These are phyloP conservation scores for Crocodylus rhombifer DNA, from an alignment of 2,797 vertebrate genomes.

Conservation along the genomic window DNA sequence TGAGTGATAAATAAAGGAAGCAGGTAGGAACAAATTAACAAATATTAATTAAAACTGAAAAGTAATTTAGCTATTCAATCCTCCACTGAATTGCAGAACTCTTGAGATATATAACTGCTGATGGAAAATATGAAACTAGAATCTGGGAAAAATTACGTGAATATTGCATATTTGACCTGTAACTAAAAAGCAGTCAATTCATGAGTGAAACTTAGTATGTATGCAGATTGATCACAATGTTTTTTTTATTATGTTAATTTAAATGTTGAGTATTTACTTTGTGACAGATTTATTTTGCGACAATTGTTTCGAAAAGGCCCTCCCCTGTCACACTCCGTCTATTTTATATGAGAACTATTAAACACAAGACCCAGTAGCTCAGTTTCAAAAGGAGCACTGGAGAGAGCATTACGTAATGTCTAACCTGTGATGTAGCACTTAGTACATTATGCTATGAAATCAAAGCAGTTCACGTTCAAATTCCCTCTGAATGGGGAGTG, in stretches of 20 bases:
- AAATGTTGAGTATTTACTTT: conserved; percentile 35
- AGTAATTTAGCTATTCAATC: conserved; percentile 29
- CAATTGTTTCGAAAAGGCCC: conserved; percentile 37
- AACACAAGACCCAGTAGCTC: too few species aligned
- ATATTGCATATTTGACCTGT: conserved; percentile 20
- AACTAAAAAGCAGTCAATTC: background rate
- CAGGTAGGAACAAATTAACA: conserved; percentile 2
- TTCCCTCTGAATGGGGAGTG: too few species aligned
- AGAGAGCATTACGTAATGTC: too few species aligned
- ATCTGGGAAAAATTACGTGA: background rate
- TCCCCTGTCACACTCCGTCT: background rate
- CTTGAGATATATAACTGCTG: background rate
- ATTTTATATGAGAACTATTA: too few species aligned
- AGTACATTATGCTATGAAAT: too few species aligned
- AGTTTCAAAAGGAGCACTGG: too few species aligned
- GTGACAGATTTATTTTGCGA: conserved; percentile 31
- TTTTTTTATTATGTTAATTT: conserved; percentile 33
- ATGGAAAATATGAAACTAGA: background rate
- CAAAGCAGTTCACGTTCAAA: too few species aligned
- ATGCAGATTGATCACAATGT: background rate
- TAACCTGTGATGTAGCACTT: too few species aligned
- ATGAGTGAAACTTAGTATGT: background rate
- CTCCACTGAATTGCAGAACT: background rate
- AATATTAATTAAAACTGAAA: conserved; percentile 52
- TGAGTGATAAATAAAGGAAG: background rate